Evolutionary conservation across 92 coral and sea anemone genomes (phyloP), one percentile per base, ranked within the genome.

Genomic region (Nematostella vectensis): DNA sequence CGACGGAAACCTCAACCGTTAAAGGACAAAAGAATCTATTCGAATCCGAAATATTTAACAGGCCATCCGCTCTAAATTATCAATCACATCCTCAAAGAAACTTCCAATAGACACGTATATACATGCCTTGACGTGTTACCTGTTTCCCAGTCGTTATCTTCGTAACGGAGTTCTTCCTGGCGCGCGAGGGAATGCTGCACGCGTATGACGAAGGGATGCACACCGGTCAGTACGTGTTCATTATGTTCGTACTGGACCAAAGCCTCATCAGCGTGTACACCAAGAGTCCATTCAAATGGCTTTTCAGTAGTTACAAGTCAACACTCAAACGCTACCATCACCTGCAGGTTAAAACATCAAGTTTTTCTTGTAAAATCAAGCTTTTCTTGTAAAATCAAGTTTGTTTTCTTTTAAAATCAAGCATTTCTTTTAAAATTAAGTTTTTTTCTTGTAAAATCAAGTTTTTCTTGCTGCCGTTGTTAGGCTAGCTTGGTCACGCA

Each of bases 151-250:
- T 91, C 71, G 83, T 91, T 11, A 64, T 91, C 37, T 82, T 91
- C 52, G 80, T 91, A 37, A 69, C 89, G 24, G 88, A 71, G 19
- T 68, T 86, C 62, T 39, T 55, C 37, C 82, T 91, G 10, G 96
- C 98, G 2, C 78, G 91, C 0, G 98, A 91, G 50, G 96, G 93
- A 13, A 86, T 91, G 98, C 49, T 86, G 47, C 69, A 80, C 39
- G 93, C 96, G 1, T 61, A 69, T 45, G 96, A 86, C 55, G 85
- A 81, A 15, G 82, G 71, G 3, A 91, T 91, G 98, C 81, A 70
- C 36, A 68, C 69, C 25, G 98, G 98, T 11, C 87, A 91, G 55
- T 91, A 64, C 54, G 93, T 54, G 16, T 91, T 91, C 50, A 81
- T 91, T 47, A 76, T 91, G 75, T 74, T 86, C 42, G 78, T 75